Percentiles rank a stretch among this genome's conserved stretches.
Conservation (phyloP, 1,140 invertebrate genomes). For the Pentalonia nigronervosa region DNA sequence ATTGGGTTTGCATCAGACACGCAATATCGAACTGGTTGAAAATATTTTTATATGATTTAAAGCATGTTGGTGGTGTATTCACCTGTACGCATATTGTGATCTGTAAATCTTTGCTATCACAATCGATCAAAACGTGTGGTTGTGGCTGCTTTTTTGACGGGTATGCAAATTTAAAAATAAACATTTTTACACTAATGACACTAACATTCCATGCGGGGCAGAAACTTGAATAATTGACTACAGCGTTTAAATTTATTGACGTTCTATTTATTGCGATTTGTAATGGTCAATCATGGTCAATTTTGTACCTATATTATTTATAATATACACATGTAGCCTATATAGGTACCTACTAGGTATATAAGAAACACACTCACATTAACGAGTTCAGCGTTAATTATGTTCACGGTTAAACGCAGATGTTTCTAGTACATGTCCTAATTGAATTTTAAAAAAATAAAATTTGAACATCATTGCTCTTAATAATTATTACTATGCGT, state of each 20-base stretch:
- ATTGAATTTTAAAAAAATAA: background rate
- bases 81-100: background rate
- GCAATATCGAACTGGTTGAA: background rate
- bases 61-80: background rate
- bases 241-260: conserved; percentile 29
- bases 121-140: conserved; percentile 25
- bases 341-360: too few relatives aligned
- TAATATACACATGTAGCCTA: background rate
- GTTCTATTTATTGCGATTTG: background rate
- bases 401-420: conserved; percentile 38
- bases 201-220: background rate
- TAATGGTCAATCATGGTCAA: background rate
- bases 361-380: background rate
- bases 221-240: conserved; percentile 31
- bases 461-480: background rate
- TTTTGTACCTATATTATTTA: background rate
- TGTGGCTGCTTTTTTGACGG: background rate
- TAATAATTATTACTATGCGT: background rate
- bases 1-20: conserved; percentile 23
- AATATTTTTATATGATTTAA: conserved; percentile 21
- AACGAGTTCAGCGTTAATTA: conserved; percentile 38
- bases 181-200: conserved; percentile 18
- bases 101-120: background rate
- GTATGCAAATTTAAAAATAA: conserved; percentile 27
- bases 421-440: conserved; percentile 22